Evolutionary conservation across 2,888 invertebrate species (phyloP).

Genomic region (Amblyjoppa proteus): DNA sequence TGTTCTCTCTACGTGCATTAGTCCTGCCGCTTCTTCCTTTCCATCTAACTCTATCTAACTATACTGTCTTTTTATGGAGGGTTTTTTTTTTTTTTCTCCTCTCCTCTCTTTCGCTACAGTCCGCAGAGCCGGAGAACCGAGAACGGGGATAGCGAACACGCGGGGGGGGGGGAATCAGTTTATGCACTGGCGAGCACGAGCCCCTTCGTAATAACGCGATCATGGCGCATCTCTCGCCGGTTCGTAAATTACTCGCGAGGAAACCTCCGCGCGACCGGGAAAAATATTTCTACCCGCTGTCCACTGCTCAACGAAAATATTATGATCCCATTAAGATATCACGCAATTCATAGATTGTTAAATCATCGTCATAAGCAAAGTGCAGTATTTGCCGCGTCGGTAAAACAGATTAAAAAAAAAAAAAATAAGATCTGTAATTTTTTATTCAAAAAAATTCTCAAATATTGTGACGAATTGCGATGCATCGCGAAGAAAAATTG

Average conservation of each 20-base stretch:
- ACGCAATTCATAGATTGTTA: too few relatives aligned
- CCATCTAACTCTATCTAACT: constrained; percentile 42
- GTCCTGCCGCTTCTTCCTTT: constrained; percentile 58
- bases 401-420: too few relatives aligned
- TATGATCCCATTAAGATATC: too few relatives aligned
- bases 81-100: constrained; percentile 19
- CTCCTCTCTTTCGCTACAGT: constrained; percentile 59
- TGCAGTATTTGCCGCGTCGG: too few relatives aligned
- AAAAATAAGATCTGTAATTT: too few relatives aligned
- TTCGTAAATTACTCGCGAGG: constrained; percentile 53
- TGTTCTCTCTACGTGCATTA: constrained; percentile 33
- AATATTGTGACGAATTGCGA: too few relatives aligned
- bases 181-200: constrained; percentile 81
- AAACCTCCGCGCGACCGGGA: constrained; percentile 22
- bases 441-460: too few relatives aligned
- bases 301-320: background rate
- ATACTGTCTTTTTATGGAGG: constrained; percentile 20
- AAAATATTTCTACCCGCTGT: constrained; percentile 24
- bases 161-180: constrained; percentile 76
- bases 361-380: too few relatives aligned
- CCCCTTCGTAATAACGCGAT: constrained; percentile 80
- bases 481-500: too few relatives aligned
- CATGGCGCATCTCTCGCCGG: constrained; percentile 73
- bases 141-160: constrained; percentile 46
- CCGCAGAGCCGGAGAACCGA: constrained; percentile 63